Evolutionary conservation across 2,888 invertebrate species (phyloP).

Genomic region (Cheilosia scutellata): DNA sequence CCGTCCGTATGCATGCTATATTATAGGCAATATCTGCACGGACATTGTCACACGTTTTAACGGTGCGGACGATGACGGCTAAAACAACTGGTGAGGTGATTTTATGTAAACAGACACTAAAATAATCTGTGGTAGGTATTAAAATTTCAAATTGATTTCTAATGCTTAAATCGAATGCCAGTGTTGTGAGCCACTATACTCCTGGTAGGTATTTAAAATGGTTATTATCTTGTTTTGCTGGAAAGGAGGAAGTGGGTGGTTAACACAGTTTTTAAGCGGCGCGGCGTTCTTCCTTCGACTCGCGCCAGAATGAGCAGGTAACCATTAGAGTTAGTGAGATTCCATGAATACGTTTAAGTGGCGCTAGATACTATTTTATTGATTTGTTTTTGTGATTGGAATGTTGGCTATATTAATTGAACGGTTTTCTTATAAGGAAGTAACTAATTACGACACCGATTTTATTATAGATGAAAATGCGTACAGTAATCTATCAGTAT

Average conservation of each 20-base stretch:
- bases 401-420: not conserved
- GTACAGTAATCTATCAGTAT: not conserved
- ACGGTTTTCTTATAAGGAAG: slow-evolving; percentile 8
- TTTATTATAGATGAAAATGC: not conserved
- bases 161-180: slow-evolving; percentile 11
- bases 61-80: not conserved
- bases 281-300: not conserved
- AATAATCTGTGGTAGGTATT: slow-evolving; percentile 34
- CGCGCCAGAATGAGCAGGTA: not conserved
- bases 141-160: slow-evolving; percentile 55
- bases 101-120: slow-evolving; percentile 15
- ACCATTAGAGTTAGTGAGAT: not conserved
- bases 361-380: slow-evolving; percentile 15
- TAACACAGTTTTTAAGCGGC: not conserved
- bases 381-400: not conserved
- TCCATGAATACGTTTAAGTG: slow-evolving; percentile 19
- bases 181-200: not conserved
- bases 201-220: slow-evolving; percentile 3
- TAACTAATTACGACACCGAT: not conserved
- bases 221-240: not conserved
- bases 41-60: slow-evolving; percentile 53
- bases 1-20: slow-evolving; percentile 15
- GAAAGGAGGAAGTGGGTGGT: slow-evolving; percentile 25
- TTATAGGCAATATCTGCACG: slow-evolving; percentile 5
- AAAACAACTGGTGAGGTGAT: not conserved